Conservation (phyloP, 2,888 invertebrate species). For the Hartigia nigra region DNA sequence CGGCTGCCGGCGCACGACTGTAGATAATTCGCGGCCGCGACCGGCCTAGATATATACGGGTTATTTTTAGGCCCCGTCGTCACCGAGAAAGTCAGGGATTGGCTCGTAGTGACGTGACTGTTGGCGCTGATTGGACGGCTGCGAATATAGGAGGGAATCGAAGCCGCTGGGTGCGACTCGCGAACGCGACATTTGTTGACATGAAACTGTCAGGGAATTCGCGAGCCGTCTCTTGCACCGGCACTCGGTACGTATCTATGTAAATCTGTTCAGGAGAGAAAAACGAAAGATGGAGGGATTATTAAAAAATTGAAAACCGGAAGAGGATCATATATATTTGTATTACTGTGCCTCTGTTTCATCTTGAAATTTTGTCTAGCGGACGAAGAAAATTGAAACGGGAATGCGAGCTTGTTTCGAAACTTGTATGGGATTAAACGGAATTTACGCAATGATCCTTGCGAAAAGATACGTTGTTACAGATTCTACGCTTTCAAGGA, state of each 20-base stretch:
- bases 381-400: not conserved
- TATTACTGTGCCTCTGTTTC: not conserved
- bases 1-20: constrained; percentile 64
- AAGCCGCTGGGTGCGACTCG: constrained; percentile 37
- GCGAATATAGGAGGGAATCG: constrained; percentile 43
- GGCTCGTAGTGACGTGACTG: constrained; percentile 51
- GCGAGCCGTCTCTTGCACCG: constrained; percentile 10
- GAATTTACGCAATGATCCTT: not conserved
- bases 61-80: constrained; percentile 62
- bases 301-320: not conserved
- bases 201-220: constrained; percentile 56
- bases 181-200: constrained; percentile 58
- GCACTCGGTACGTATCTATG: not conserved
- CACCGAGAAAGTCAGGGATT: constrained; percentile 46
- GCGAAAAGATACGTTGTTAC: not conserved
- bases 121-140: constrained; percentile 37
- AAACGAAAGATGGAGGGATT: not conserved
- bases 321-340: not conserved
- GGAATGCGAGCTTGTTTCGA: not conserved
- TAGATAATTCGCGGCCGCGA: constrained; percentile 57
- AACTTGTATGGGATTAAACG: not conserved
- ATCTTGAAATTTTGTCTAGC: not conserved
- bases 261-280: not conserved
- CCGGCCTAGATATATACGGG: constrained; percentile 63
- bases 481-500: not conserved